These are phyloP conservation scores for Eurosta solidaginis DNA, from an alignment of 1,140 invertebrate genomes.

Conservation along the genomic window DNA sequence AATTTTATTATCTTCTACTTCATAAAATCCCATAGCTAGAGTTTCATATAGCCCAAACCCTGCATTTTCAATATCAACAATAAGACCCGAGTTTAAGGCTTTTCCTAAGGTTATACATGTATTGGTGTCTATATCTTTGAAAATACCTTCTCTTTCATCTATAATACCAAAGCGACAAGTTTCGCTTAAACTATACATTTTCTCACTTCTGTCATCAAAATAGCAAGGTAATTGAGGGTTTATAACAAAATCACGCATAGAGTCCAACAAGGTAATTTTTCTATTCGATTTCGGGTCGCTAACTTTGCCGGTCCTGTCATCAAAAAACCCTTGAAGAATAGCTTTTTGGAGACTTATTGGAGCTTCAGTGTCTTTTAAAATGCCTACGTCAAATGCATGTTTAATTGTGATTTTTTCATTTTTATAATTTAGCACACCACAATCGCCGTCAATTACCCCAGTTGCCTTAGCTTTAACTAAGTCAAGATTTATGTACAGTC, in stretches of 20 bases:
- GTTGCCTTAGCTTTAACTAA: conserved; percentile 75
- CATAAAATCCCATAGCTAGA: conserved; percentile 81
- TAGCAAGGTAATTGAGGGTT: conserved; percentile 80
- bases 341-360: conserved; percentile 84
- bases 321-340: conserved; percentile 84
- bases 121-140: conserved; percentile 73
- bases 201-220: conserved; percentile 73
- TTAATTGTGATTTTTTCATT: conserved; percentile 73
- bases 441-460: conserved; percentile 75
- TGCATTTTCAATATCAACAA: conserved; percentile 83
- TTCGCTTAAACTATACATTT: conserved; percentile 74
- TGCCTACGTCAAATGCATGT: conserved; percentile 79
- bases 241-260: conserved; percentile 78
- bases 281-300: conserved; percentile 76
- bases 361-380: conserved; percentile 79
- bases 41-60: conserved; percentile 83
- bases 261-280: conserved; percentile 81
- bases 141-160: conserved; percentile 77
- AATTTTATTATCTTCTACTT: conserved; percentile 72
- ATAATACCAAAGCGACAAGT: conserved; percentile 82
- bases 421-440: conserved; percentile 70
- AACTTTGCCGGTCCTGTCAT: conserved; percentile 79
- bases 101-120: conserved; percentile 70
- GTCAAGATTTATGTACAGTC: conserved; percentile 75
- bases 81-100: conserved; percentile 76